phyloP scores from a whole-genome alignment of 1,140 invertebrate genomes.

The Lepidurus arcticus region DNA sequence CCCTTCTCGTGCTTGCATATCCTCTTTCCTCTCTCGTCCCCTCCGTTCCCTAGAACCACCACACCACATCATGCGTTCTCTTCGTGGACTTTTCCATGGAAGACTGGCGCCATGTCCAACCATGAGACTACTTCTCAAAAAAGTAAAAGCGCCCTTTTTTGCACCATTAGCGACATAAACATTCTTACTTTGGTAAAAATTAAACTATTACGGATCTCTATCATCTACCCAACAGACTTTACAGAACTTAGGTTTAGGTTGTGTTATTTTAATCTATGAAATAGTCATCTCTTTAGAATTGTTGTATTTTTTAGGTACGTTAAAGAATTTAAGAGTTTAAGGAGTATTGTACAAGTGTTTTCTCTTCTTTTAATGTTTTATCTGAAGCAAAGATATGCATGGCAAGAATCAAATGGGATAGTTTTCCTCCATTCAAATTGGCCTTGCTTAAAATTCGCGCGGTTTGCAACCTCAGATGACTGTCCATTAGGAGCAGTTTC shows the following conservation, averaged over 20 bases:
- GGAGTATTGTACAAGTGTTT: too few relatives aligned
- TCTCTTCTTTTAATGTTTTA: too few relatives aligned
- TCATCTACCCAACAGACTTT: not conserved
- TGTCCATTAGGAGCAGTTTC: not conserved
- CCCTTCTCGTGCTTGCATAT: constrained; percentile 18
- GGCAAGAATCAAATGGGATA: not conserved
- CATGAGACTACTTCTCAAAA: not conserved
- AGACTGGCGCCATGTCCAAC: constrained; percentile 16
- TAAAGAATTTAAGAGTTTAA: too few relatives aligned
- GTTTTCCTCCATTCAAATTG: not conserved
- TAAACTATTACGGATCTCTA: not conserved
- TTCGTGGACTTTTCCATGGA: constrained; percentile 13
- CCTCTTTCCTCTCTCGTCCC: constrained; percentile 3
- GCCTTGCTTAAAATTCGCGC: not conserved
- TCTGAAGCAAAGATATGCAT: too few relatives aligned
- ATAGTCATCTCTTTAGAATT: too few relatives aligned
- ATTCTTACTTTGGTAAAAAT: not conserved
- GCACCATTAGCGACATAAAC: too few relatives aligned
- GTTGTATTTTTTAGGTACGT: too few relatives aligned
- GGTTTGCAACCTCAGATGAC: not conserved
- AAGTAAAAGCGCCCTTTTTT: constrained; percentile 16
- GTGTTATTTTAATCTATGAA: too few relatives aligned
- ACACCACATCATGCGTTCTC: constrained; percentile 8
- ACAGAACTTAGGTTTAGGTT: too few relatives aligned
- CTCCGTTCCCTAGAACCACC: not conserved